phyloP scores from a whole-genome alignment of 2,797 vertebrate species.

The Pseudochromis fuscus region DNA sequence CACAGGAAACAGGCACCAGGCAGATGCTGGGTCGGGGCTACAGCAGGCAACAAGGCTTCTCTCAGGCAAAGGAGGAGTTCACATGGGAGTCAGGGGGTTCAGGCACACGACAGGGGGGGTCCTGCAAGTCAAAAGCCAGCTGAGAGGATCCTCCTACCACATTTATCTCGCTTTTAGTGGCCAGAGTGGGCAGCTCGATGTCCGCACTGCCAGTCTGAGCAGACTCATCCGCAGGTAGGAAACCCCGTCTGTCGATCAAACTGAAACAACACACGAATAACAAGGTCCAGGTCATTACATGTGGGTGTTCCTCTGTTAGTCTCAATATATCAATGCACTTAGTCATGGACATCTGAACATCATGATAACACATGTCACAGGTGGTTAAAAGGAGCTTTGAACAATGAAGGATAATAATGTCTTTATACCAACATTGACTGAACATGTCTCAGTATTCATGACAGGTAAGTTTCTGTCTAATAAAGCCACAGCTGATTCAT shows the following conservation, averaged over 20 bases:
- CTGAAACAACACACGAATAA: constrained; percentile 73
- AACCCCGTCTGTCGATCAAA: constrained; percentile 94
- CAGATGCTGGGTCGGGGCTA: constrained; percentile 28
- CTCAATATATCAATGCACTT: not conserved
- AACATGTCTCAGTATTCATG: too few relatives aligned
- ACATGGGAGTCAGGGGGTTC: constrained; percentile 38
- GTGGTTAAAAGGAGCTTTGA: too few relatives aligned
- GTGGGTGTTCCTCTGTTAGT: not conserved
- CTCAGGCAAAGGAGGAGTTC: constrained; percentile 53
- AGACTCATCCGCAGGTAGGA: constrained; percentile 85
- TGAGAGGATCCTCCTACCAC: constrained; percentile 89
- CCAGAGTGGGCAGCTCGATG: constrained; percentile 80
- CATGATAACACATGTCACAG: too few relatives aligned
- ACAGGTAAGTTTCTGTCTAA: too few relatives aligned
- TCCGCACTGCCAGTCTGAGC: constrained; percentile 80
- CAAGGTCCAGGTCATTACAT: not conserved
- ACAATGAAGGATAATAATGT: too few relatives aligned
- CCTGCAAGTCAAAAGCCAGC: constrained; percentile 62
- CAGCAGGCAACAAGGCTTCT: constrained; percentile 61
- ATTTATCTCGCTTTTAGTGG: constrained; percentile 87
- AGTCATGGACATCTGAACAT: too few relatives aligned
- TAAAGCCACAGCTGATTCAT: too few relatives aligned
- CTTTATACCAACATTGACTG: too few relatives aligned
- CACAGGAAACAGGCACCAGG: constrained; percentile 40
- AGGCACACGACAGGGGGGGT: constrained; percentile 32